A percentile compares a stretch with the other conserved stretches of the same genome.
Evolutionary conservation across 1,140 invertebrate species (phyloP).

Genomic region (Aphelinus atriplicis): DNA sequence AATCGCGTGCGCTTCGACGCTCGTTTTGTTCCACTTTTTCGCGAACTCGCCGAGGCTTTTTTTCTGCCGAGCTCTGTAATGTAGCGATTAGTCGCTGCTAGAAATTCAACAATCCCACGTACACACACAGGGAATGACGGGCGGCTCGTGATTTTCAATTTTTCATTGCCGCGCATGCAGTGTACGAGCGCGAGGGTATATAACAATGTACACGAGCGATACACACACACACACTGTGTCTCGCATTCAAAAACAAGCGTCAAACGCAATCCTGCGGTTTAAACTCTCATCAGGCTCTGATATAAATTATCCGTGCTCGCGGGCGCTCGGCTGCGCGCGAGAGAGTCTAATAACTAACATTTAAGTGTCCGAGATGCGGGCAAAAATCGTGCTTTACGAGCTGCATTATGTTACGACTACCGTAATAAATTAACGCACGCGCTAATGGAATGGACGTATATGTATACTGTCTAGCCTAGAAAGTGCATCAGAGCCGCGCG

Average conservation of each 20-base stretch:
- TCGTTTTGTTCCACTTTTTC: too few relatives aligned
- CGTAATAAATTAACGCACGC: constrained; percentile 19
- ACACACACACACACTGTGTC: too few relatives aligned
- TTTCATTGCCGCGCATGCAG: too few relatives aligned
- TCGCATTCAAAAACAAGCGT: not conserved
- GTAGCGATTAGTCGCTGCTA: too few relatives aligned
- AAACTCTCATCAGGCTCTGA: constrained; percentile 14
- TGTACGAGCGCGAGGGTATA: too few relatives aligned
- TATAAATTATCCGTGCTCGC: constrained; percentile 11
- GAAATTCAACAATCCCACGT: too few relatives aligned
- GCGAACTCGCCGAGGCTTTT: too few relatives aligned
- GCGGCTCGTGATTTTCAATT: too few relatives aligned
- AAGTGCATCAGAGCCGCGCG: constrained; percentile 22
- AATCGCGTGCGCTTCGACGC: too few relatives aligned
- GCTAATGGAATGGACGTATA: not conserved
- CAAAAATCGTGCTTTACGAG: constrained; percentile 10
- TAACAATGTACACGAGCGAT: too few relatives aligned
- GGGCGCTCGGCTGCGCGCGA: not conserved
- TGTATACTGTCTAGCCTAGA: constrained; percentile 6
- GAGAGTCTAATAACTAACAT: constrained; percentile 7
- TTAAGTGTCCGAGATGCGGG: constrained; percentile 2
- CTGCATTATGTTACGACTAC: constrained; percentile 7
- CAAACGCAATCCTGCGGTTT: not conserved
- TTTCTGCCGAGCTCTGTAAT: too few relatives aligned
- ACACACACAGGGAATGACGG: too few relatives aligned